Conservation (phyloP, 1,140 invertebrate genomes). For the Neodiprion pinetum region DNA sequence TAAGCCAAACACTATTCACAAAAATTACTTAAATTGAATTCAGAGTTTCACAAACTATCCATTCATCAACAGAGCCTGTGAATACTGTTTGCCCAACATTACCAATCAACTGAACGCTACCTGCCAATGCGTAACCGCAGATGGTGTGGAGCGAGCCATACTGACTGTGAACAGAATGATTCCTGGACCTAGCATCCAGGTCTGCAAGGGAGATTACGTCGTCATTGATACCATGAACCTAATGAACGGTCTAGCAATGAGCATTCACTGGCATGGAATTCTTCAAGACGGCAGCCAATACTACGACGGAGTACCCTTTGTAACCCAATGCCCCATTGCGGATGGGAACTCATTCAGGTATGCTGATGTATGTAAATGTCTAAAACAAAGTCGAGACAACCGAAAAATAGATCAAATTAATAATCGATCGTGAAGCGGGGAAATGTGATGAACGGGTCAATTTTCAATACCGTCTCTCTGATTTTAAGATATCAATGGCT, state of each 20-base stretch:
- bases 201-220: conserved; percentile 85
- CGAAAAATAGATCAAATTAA: no score
- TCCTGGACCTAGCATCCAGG: conserved; percentile 85
- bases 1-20: background rate
- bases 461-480: conserved; percentile 21
- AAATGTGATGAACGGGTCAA: no score
- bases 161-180: conserved; percentile 83
- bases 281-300: conserved; percentile 82
- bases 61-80: conserved; percentile 71
- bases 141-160: conserved; percentile 81
- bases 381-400: no score
- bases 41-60: background rate
- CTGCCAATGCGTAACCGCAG: conserved; percentile 82
- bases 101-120: conserved; percentile 80
- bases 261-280: conserved; percentile 90
- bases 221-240: conserved; percentile 86
- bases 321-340: conserved; percentile 90
- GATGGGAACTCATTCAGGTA: conserved; percentile 83
- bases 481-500: conserved; percentile 75
- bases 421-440: no score
- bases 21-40: no score
- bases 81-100: conserved; percentile 81
- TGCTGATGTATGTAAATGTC: background rate
- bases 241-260: conserved; percentile 79
- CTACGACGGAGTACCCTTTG: conserved; percentile 89